phyloP scores from a whole-genome alignment of 1,140 invertebrate genomes.

The Rhyacophila brunnea region DNA sequence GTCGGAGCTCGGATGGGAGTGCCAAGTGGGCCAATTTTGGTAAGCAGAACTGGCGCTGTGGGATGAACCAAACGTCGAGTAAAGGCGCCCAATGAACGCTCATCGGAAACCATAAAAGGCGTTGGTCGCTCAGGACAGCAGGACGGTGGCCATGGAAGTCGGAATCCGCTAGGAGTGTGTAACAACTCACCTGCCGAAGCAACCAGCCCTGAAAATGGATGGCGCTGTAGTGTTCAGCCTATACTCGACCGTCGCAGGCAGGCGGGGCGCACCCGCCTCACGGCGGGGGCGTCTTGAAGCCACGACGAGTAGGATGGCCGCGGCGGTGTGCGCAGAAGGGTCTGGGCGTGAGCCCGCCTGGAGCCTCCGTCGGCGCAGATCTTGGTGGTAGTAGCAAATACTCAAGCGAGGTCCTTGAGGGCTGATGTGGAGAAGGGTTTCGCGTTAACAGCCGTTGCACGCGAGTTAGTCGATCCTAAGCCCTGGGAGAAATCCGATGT shows the following conservation, averaged over 20 bases:
- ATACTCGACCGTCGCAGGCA: slow-evolving; percentile 18
- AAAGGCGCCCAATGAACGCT: slow-evolving; percentile 64
- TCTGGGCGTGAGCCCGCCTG: slow-evolving; percentile 68
- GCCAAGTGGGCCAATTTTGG: slow-evolving; percentile 87
- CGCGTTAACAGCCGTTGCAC: not conserved
- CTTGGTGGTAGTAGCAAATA: slow-evolving; percentile 88
- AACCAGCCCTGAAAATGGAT: slow-evolving; percentile 93
- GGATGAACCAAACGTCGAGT: slow-evolving; percentile 78
- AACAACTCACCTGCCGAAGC: too few relatives aligned
- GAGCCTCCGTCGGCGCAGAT: slow-evolving; percentile 80
- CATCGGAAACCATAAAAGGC: slow-evolving; percentile 75
- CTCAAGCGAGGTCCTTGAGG: slow-evolving; percentile 72
- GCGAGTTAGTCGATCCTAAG: not conserved
- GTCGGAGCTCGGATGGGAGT: too few relatives aligned
- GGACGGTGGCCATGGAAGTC: too few relatives aligned
- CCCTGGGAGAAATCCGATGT: not conserved
- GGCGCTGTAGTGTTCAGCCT: slow-evolving; percentile 69
- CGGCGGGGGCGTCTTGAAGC: slow-evolving; percentile 48
- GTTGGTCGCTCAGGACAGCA: too few relatives aligned
- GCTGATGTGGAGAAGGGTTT: slow-evolving; percentile 36
- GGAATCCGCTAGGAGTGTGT: too few relatives aligned
- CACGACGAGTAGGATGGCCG: slow-evolving; percentile 60
- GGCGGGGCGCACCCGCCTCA: not conserved
- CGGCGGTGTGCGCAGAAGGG: slow-evolving; percentile 72
- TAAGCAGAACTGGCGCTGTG: slow-evolving; percentile 90